phyloP scores from a whole-genome alignment of 35 echinoderm and acorn worm species.

The Nesometra sesokonis region DNA sequence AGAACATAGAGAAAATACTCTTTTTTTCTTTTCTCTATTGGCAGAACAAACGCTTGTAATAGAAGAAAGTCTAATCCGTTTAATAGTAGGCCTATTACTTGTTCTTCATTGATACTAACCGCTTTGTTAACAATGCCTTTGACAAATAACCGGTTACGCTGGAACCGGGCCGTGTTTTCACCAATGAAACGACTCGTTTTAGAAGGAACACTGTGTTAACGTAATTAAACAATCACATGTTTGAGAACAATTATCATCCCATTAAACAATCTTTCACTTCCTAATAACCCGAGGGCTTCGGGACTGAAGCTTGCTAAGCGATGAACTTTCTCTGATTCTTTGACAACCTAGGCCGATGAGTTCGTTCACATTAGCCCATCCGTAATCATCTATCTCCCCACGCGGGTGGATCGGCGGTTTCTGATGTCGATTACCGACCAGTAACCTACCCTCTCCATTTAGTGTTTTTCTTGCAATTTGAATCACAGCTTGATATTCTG shows the following conservation, averaged over 20 bases:
- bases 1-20: too few species aligned
- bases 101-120: not conserved
- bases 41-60: not conserved
- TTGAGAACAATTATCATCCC: not conserved
- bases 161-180: too few species aligned
- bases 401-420: not conserved
- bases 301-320: not conserved
- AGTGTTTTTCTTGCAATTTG: not conserved
- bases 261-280: not conserved
- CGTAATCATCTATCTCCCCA: not conserved
- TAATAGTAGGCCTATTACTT: not conserved
- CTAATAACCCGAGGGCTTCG: not conserved
- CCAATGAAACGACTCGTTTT: too few species aligned
- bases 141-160: too few species aligned
- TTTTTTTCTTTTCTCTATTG: too few species aligned
- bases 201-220: not conserved
- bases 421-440: not conserved
- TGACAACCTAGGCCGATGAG: not conserved
- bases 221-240: not conserved
- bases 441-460: not conserved
- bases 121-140: too few species aligned
- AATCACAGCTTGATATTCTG: not conserved
- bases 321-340: not conserved
- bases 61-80: not conserved
- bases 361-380: not conserved